phyloP scores from a whole-genome alignment of 2,113 vertebrate species.

The Saguinus imperator region DNA sequence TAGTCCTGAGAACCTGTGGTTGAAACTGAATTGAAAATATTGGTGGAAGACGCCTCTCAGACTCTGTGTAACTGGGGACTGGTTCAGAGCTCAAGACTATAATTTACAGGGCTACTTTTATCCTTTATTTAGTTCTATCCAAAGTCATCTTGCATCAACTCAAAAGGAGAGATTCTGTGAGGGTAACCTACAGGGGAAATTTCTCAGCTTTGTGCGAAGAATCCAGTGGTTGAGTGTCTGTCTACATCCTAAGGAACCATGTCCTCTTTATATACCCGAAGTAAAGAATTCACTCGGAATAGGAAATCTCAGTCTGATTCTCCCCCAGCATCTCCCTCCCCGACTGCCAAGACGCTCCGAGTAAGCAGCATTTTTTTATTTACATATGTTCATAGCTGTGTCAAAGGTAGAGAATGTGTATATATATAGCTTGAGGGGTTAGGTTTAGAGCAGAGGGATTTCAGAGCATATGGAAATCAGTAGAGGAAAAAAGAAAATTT shows the following conservation, averaged over 20 bases:
- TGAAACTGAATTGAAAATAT: constrained; percentile 66
- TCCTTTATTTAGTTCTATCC: constrained; percentile 72
- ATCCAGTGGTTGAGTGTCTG: constrained; percentile 52
- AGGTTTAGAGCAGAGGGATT: constrained; percentile 11
- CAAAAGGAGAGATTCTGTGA: constrained; percentile 55
- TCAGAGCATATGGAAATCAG: background rate
- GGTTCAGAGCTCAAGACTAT: constrained; percentile 61
- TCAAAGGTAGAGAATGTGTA: background rate
- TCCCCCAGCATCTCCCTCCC: constrained; percentile 94
- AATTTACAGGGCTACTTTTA: constrained; percentile 69
- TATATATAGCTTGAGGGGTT: background rate
- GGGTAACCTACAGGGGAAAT: constrained; percentile 42
- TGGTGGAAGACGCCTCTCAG: constrained; percentile 68
- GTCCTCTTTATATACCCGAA: constrained; percentile 93
- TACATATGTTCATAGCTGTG: constrained; percentile 45
- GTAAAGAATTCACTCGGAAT: constrained; percentile 93
- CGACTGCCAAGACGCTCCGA: constrained; percentile 94
- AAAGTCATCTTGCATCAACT: constrained; percentile 57
- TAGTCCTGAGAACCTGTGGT: constrained; percentile 60
- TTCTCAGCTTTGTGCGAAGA: constrained; percentile 69
- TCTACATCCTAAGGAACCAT: constrained; percentile 82
- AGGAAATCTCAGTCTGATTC: constrained; percentile 95
- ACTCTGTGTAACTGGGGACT: constrained; percentile 52
- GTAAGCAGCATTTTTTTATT: constrained; percentile 90
- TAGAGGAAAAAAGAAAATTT: background rate